Base-by-base conservation (phyloP, 2,797 vertebrate genomes). In the Diceros bicornis region DNA sequence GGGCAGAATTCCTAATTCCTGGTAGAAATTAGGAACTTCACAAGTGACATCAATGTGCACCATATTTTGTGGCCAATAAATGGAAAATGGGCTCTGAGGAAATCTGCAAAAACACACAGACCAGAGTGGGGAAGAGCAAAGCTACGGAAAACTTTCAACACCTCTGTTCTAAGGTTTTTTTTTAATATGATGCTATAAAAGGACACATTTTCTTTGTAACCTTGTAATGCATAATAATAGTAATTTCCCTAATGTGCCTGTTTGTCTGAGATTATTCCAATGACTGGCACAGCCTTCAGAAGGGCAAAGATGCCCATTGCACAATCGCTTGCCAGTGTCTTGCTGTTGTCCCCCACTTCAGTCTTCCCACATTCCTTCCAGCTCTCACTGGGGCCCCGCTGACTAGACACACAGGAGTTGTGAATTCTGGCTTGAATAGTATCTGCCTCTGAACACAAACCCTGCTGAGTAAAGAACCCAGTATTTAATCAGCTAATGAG, bases 161-260 rank as follows among this genome's bases (percentile, higher is more conserved):
- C 29, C 34, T 90, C 23, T 47, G 41, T 84, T 90, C 77, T 86
- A 88, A 94, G 81, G 52, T 50, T 55, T 94, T 79, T 91, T 27
- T 59, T 14, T n/a, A 50, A 50, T 87, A 69, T 25, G 50, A 69
- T 96, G 79, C 61, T 90, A 41, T 90, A 85, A 72, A 86, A 95
- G 69, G 88, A 94, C 59, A 79, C 77, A 55, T 81, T 50, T 91
- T 94, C 94, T 97, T 97, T 94, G 62, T 75, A 86, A 74, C 14
- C 41, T 96, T 89, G 62, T 66, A 91, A 97, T 85, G 57, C 41
- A 69, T 91, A 82, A 93, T 97, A 83, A 89, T 86, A 66, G 78
- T 93, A 71, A 95, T 96, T 98, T 95, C 94, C 77, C 74, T 97
- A 95, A 91, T 96, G 91, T 93, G 27, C 77, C 72, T 52, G 55